Conservation (phyloP, 2,113 vertebrate genomes). For the Centropus bengalensis region DNA sequence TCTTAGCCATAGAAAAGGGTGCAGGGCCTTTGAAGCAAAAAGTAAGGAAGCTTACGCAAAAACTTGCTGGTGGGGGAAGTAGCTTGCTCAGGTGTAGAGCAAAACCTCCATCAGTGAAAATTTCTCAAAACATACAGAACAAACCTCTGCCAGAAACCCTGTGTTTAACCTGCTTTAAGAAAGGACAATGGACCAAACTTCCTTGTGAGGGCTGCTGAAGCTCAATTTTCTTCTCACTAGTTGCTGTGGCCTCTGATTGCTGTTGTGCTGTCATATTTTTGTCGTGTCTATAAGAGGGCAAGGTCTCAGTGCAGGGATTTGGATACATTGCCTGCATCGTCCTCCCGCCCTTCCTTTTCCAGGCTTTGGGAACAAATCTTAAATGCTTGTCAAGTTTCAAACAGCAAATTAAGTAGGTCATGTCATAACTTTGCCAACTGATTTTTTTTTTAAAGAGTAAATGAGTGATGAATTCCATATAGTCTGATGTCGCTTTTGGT, state of each 20-base stretch:
- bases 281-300: neutral
- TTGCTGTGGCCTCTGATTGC: neutral
- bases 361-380: neutral
- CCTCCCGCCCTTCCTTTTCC: neutral
- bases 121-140: neutral
- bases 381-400: neutral
- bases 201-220: neutral
- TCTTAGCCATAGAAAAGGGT: neutral
- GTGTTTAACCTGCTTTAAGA: neutral
- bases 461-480: slow-evolving; percentile 1
- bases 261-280: neutral
- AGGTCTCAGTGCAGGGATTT: neutral
- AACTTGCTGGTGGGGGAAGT: neutral
- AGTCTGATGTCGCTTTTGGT: neutral
- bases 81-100: neutral
- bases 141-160: neutral
- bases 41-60: neutral
- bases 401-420: slow-evolving; percentile 49
- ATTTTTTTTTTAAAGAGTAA: slow-evolving; percentile 31
- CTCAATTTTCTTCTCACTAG: neutral
- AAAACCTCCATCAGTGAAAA: neutral
- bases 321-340: neutral
- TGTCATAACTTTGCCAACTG: neutral
- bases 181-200: neutral
- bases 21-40: neutral